Base-by-base conservation (phyloP, 2,888 invertebrate genomes). In the Bellardia pandia region DNA sequence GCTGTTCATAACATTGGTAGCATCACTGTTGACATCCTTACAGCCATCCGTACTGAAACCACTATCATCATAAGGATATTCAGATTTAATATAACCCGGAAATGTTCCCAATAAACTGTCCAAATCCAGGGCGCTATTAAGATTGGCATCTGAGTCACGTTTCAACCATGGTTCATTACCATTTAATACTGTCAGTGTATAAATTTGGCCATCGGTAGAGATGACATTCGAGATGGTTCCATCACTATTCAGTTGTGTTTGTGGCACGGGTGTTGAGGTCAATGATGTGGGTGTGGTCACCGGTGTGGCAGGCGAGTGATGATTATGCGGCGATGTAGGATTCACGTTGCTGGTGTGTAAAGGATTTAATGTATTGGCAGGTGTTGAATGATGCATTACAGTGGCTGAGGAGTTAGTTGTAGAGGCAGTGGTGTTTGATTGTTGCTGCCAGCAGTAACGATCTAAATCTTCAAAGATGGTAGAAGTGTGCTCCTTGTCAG, bases 181-280 rank as follows among this genome's bases (percentile, higher is more conserved):
- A 93, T 97, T 97, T 92, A 98, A 95, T 92, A 97, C 97, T 91
- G 97, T 97, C 88, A 98, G 94, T 82, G 97, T 97, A 93, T 97
- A 97, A 91, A 97, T 97, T 90, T 94, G 94, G 89, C 97, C 96
- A 91, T 97, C 97, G n/a, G 96, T 96, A 91, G 96, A 96, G 89
- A 92, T 91, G 88, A 92, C 90, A 88, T 90, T 92, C 88, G 90
- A 92, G 42, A 90, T 91, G 62, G 90, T 91, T 81, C 91, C 91
- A 88, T 92, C 90, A 86, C 86, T 89, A 56, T 91, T 90, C 23
- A 91, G 77, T 85, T 90, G 91, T 88, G 88, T 92, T 90, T 88
- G 90, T 69, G 89, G 88, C 68, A 89, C 89, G n/a, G 91, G 91
- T 85, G 88, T 88, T 89, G 89, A 83, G 66, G 58, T 80, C 51